Percentiles rank a stretch among this genome's conserved stretches.
These are phyloP conservation scores for Choloepus didactylus DNA, from an alignment of 2,797 vertebrate species.

Conservation along the genomic window DNA sequence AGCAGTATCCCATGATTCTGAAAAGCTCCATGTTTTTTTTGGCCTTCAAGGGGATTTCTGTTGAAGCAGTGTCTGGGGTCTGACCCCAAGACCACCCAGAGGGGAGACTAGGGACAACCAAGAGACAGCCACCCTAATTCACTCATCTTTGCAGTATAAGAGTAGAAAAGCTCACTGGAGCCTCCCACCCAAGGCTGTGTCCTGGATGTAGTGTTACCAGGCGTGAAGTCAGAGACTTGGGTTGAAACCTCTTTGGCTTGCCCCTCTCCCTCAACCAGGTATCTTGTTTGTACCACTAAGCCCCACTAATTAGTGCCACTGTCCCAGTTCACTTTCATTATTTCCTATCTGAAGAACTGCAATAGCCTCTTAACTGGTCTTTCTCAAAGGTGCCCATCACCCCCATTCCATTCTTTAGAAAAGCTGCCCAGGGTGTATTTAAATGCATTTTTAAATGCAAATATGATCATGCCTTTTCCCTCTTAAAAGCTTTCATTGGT, in stretches of 20 bases:
- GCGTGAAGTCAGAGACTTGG: neutral
- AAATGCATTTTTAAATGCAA: neutral
- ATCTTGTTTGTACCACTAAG: neutral
- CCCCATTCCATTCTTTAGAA: neutral
- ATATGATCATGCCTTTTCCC: neutral
- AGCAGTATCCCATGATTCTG: neutral
- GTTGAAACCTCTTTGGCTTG: neutral
- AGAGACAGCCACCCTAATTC: neutral
- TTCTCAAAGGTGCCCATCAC: neutral
- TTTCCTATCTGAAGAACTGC: neutral
- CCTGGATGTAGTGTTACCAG: neutral
- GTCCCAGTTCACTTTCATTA: neutral
- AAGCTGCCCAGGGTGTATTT: neutral
- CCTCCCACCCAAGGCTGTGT: neutral
- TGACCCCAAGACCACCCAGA: neutral
- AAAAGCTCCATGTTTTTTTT: neutral
- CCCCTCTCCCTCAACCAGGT: neutral
- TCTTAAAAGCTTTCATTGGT: neutral
- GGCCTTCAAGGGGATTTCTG: neutral
- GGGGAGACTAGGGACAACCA: neutral
- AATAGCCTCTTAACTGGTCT: neutral
- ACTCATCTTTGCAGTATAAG: neutral
- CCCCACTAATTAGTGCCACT: accelerated
- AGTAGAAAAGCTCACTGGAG: neutral
- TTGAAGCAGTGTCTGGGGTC: neutral